Evolutionary conservation across 1,140 invertebrate species (phyloP), one percentile per base, ranked within the genome.

Genomic region (Goniozus legneri): DNA sequence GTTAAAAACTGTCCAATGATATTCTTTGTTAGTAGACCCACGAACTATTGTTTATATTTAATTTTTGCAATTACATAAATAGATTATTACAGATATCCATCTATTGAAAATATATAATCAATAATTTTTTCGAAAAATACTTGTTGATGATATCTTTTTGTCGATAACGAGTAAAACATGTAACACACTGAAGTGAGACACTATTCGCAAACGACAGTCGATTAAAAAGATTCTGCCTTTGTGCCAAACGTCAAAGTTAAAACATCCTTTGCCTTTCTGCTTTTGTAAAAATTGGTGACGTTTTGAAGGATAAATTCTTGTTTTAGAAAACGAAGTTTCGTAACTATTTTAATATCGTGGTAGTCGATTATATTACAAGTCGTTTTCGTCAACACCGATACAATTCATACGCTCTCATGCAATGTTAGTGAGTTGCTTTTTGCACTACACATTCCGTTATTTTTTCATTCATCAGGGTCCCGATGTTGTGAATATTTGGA

Each of bases 231-330:
- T n/a, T n/a, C n/a, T 27, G 8, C 36, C 32, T 50, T 24, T 46
- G 48, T n/a, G 30, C 36, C 52, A 38, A 54, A 54, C 52, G 52
- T 54, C 52, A 46, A 44, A 44, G 48, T 46, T 50, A 36, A 54
- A 54, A 46, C 48, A 30, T 3, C 6, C 24, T 14, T 8, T 3
- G 13, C 21, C 30, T 20, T 54, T 43, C 18, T 32, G 36, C 20
- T 37, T 46, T 33, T 46, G 1, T 8, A 8, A 21, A 45, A 50
- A 45, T 27, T 27, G 32, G 48, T 46, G 43, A 38, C 32, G 32
- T 50, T 24, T 42, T 36, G 8, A 24, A 44, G 19, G 8, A 10
- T 4, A 8, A 16, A 14, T 8, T 14, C 8, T 20, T 21, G 3
- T 3, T 14, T 4, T 8, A 21, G 19, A 7, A 38, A 33, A 13